These are phyloP conservation scores for Dimorphilus gyrociliatus DNA, from an alignment of 2,888 invertebrate genomes.

Conservation along the genomic window DNA sequence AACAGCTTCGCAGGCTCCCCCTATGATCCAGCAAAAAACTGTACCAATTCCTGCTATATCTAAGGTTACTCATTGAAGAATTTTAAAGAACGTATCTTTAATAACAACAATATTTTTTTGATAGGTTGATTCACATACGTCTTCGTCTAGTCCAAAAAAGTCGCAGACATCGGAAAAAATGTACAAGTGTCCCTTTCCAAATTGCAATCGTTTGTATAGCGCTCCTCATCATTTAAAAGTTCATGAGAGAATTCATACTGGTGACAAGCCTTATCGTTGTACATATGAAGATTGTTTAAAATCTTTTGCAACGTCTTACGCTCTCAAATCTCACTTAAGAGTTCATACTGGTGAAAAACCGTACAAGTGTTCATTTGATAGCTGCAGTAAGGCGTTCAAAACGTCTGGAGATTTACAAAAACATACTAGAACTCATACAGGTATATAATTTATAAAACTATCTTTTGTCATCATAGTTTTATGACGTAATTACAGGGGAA, in stretches of 20 bases:
- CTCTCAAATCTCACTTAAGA: conserved; percentile 43
- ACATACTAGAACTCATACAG: conserved; percentile 47
- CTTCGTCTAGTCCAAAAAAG: no score
- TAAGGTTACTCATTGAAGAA: no score
- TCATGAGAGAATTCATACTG: conserved; percentile 39
- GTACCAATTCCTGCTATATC: no score
- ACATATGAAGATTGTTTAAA: conserved; percentile 32
- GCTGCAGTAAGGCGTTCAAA: conserved; percentile 46
- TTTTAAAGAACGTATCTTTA: no score
- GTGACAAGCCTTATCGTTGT: conserved; percentile 38
- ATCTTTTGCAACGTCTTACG: conserved; percentile 40
- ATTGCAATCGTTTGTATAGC: conserved; percentile 36
- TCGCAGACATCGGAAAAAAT: no score
- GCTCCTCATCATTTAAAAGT: conserved; percentile 38
- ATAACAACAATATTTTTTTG: no score
- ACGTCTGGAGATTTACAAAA: conserved; percentile 48
- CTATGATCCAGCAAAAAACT: no score
- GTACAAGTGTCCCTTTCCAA: conserved; percentile 31
- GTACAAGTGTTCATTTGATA: conserved; percentile 43
- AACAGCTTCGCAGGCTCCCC: no score
- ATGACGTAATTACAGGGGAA: conserved; percentile 36
- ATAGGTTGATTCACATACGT: no score
- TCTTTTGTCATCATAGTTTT: no score
- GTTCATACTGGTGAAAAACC: conserved; percentile 48
- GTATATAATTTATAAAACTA: conserved; percentile 18